Evolutionary conservation across 1,140 invertebrate genomes (phyloP).

Genomic region (Geopemphigus sp.): DNA sequence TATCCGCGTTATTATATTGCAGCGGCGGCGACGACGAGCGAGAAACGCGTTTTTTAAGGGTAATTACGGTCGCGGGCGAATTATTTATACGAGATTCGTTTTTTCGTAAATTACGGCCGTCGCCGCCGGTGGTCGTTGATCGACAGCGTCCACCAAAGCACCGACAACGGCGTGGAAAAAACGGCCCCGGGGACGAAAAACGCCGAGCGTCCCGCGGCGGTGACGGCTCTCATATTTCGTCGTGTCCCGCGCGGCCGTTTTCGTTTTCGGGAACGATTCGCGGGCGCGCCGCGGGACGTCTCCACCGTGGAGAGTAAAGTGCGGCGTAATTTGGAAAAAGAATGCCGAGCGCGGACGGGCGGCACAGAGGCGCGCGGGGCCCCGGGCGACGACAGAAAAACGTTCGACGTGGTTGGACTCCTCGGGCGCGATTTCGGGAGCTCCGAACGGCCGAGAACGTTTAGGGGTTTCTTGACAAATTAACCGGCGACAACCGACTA

Average conservation of each 20-base stretch:
- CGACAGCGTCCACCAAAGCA: constrained; percentile 38
- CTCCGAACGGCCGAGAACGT: too few species aligned
- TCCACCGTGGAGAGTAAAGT: constrained; percentile 25
- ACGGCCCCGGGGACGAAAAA: too few species aligned
- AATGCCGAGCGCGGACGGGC: background rate
- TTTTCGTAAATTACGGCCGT: background rate
- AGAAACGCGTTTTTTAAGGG: too few species aligned
- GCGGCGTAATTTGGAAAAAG: constrained; percentile 11
- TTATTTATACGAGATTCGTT: background rate
- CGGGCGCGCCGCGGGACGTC: background rate
- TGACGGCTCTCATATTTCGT: constrained; percentile 25
- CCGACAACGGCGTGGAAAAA: too few species aligned
- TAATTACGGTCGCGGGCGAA: too few species aligned
- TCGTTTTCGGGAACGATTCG: background rate
- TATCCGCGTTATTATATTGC: too few species aligned
- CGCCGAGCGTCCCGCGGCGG: constrained; percentile 8
- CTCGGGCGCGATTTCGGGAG: too few species aligned
- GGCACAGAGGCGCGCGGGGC: background rate
- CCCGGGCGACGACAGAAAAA: background rate
- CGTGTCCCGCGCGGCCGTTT: too few species aligned
- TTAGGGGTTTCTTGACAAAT: constrained; percentile 47
- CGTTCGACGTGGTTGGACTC: background rate
- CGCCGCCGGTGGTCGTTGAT: constrained; percentile 32
- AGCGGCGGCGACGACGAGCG: too few species aligned
- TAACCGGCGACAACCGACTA: constrained; percentile 31